Conservation (phyloP, 2,888 invertebrate genomes). For the Catotricha subobsoleta region DNA sequence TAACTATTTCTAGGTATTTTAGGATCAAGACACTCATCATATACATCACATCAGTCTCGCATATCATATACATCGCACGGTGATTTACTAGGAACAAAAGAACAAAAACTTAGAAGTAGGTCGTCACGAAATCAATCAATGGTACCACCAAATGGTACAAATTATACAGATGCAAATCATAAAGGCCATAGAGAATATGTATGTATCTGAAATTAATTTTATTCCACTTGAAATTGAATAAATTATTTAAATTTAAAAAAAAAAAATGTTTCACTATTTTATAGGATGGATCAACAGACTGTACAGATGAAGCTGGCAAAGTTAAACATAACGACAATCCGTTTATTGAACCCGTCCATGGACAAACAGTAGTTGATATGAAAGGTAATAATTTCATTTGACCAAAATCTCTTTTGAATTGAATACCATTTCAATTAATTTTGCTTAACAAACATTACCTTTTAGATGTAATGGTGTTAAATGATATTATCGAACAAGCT, state of each 20-base stretch:
- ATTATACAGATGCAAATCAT: conserved; percentile 42
- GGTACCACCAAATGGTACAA: conserved; percentile 21
- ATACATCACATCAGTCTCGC: conserved; percentile 86
- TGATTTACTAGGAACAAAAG: conserved; percentile 76
- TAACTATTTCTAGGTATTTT: conserved; percentile 2
- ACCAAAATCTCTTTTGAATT: neutral
- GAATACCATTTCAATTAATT: conserved; percentile 5
- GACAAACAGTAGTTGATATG: conserved; percentile 83
- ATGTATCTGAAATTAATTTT: conserved; percentile 16
- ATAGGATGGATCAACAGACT: conserved; percentile 65
- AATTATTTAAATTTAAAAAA: neutral
- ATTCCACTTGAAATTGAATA: neutral
- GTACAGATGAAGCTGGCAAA: conserved; percentile 62
- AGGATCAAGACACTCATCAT: conserved; percentile 82
- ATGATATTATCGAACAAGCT: conserved; percentile 92
- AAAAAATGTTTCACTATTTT: conserved; percentile 10
- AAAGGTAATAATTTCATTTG: conserved; percentile 44
- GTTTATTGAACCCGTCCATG: conserved; percentile 73
- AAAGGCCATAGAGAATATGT: conserved; percentile 57
- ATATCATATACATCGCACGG: conserved; percentile 89
- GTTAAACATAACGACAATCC: conserved; percentile 78
- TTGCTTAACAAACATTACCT: conserved; percentile 11
- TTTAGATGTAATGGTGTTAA: conserved; percentile 91
- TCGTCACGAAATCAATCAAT: conserved; percentile 50
- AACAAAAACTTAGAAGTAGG: conserved; percentile 60